Evolutionary conservation across 2,888 invertebrate genomes (phyloP).

Genomic region (Parasteatoda lunata): DNA sequence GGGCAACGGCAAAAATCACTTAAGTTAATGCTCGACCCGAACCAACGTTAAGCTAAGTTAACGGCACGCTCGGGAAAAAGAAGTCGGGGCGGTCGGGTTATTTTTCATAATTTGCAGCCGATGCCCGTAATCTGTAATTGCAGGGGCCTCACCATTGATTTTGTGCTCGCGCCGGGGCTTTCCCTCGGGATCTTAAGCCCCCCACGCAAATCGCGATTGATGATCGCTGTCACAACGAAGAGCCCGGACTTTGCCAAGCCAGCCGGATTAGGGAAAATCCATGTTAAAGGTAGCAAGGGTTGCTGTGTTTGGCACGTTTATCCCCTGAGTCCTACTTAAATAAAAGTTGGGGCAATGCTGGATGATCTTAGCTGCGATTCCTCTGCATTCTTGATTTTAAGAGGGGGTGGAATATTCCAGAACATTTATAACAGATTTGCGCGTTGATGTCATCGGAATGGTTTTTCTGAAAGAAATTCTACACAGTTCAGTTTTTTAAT

Average conservation of each 20-base stretch:
- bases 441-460: no score
- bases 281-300: constrained; percentile 5
- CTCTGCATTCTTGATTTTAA: no score
- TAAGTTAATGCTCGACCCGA: constrained; percentile 64
- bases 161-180: constrained; percentile 45
- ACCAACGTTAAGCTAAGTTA: constrained; percentile 65
- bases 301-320: neutral
- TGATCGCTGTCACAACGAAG: constrained; percentile 64
- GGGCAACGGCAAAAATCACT: constrained; percentile 68
- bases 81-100: constrained; percentile 49
- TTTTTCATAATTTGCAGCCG: constrained; percentile 69
- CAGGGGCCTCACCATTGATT: constrained; percentile 64
- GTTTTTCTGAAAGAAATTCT: no score
- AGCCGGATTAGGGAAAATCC: constrained; percentile 53
- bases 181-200: constrained; percentile 42
- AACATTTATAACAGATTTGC: no score
- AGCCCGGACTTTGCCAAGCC: constrained; percentile 48
- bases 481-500: no score
- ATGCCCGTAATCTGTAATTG: constrained; percentile 69
- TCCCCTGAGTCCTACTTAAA: no score
- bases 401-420: no score
- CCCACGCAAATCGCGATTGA: constrained; percentile 68
- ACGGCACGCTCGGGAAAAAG: constrained; percentile 66
- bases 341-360: no score
- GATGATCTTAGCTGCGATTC: no score